phyloP scores from a whole-genome alignment of 2,797 vertebrate species.

The Allobates femoralis region DNA sequence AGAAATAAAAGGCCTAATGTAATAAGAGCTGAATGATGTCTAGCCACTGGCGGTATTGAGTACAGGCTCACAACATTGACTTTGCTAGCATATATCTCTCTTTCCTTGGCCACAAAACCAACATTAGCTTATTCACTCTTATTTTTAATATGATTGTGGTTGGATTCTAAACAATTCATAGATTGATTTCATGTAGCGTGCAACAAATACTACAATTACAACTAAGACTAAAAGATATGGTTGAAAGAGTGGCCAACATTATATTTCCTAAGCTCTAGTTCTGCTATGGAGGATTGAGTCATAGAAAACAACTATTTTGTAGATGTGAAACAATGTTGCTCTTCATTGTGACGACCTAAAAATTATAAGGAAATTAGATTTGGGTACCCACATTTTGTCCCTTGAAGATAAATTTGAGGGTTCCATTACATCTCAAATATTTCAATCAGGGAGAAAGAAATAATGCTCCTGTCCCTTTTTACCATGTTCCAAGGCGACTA shows the following conservation, averaged over 20 bases:
- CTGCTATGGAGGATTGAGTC: background rate
- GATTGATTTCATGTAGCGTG: background rate
- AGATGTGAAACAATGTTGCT: background rate
- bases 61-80: conserved; percentile 33
- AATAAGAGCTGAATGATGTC: conserved; percentile 30
- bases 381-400: background rate
- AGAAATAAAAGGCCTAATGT: conserved; percentile 33
- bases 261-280: background rate
- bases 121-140: background rate
- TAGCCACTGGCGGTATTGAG: conserved; percentile 12
- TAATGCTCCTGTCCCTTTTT: no score
- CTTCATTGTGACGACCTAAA: no score
- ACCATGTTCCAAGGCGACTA: no score
- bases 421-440: no score
- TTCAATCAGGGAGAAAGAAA: no score
- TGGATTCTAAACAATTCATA: background rate
- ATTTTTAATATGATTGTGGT: background rate
- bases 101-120: background rate
- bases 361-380: background rate
- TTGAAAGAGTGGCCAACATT: no score
- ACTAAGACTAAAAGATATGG: background rate
- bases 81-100: conserved; percentile 22
- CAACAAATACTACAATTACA: background rate
- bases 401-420: no score
- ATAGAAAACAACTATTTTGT: background rate